Percentiles rank a stretch among this genome's conserved stretches.
Evolutionary conservation across 1,140 invertebrate genomes (phyloP).

Genomic region (Polypedilum vanderplanki): DNA sequence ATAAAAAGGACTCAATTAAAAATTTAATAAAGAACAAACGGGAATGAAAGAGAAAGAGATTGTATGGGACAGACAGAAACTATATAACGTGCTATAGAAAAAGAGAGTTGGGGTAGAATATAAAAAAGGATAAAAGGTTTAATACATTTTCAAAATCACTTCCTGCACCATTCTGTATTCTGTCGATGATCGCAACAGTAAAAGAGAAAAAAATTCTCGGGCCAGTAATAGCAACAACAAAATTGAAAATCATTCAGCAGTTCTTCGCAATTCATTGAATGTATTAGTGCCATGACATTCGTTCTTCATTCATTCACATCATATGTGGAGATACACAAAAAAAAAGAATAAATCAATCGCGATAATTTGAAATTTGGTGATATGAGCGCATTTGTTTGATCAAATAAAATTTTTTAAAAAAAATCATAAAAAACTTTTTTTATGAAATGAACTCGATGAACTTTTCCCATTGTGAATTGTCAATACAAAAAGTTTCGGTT

Average conservation of each 20-base stretch:
- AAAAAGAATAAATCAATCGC: no score
- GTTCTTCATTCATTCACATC: not conserved
- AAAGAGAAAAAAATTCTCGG: no score
- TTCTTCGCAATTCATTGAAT: not conserved
- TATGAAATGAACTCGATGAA: no score
- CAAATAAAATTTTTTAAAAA: no score
- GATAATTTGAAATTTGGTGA: no score
- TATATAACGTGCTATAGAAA: not conserved
- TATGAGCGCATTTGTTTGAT: no score
- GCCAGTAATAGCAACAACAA: not conserved
- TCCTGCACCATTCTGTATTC: not conserved
- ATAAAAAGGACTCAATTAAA: constrained; percentile 4
- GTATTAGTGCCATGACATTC: not conserved
- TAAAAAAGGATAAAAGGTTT: constrained; percentile 14
- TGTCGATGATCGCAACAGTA: not conserved
- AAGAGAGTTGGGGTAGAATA: not conserved
- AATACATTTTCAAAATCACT: constrained; percentile 7
- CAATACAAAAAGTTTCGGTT: not conserved
- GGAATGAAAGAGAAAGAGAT: not conserved
- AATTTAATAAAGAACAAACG: constrained; percentile 5
- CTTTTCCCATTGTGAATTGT: not conserved
- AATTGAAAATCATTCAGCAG: constrained; percentile 4
- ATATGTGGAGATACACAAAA: not conserved
- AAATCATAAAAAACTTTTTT: no score
- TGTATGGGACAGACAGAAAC: not conserved